phyloP scores from a whole-genome alignment of 1,140 invertebrate genomes.

The Scaptomyza graminum region DNA sequence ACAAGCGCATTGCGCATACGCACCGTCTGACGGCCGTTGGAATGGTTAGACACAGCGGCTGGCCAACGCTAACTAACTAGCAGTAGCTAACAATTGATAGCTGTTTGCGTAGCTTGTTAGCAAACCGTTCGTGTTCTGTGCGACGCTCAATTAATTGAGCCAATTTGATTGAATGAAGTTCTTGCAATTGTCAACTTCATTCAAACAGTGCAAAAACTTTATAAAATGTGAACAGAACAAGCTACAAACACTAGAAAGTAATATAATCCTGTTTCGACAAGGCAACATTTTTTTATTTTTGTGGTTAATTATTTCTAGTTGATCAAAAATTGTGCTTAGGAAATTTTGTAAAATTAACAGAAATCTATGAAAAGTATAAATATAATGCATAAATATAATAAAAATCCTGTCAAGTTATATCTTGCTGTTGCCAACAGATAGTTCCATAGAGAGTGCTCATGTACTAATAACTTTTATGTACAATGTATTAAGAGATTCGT shows the following conservation, averaged over 20 bases:
- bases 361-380: too few species aligned
- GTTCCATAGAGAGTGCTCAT: conserved; percentile 24
- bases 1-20: conserved; percentile 71
- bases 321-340: too few species aligned
- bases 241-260: too few species aligned
- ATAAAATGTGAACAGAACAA: background rate
- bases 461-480: conserved; percentile 60
- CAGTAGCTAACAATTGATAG: conserved; percentile 57
- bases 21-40: conserved; percentile 58
- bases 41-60: conserved; percentile 16
- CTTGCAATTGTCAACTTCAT: conserved; percentile 17
- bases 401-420: too few species aligned
- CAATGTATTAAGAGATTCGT: conserved; percentile 57
- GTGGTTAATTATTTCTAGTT: too few species aligned
- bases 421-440: background rate
- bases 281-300: too few species aligned
- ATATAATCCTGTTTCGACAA: too few species aligned
- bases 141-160: conserved; percentile 42
- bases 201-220: background rate
- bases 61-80: conserved; percentile 53
- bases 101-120: conserved; percentile 67
- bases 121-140: conserved; percentile 55
- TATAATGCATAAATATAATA: too few species aligned
- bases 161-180: conserved; percentile 60
- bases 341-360: too few species aligned